phyloP scores from a whole-genome alignment of 2,113 vertebrate genomes.

The Tachysurus fulvidraco region DNA sequence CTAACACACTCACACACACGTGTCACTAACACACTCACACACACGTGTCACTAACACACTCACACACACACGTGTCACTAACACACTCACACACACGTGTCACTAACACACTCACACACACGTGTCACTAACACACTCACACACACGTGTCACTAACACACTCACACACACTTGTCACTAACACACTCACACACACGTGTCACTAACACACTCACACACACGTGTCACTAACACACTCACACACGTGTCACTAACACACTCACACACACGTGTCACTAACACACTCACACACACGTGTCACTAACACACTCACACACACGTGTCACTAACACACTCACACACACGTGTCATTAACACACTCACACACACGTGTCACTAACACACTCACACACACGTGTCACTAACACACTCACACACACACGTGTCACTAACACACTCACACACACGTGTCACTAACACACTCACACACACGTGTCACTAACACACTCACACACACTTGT shows the following conservation, averaged over 20 bases:
- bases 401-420: too few species aligned
- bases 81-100: neutral
- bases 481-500: too few species aligned
- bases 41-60: too few species aligned
- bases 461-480: neutral
- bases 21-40: neutral
- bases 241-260: constrained; percentile 1
- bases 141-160: too few species aligned
- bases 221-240: too few species aligned
- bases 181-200: neutral
- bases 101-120: constrained; percentile 4
- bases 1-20: constrained; percentile 1
- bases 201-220: constrained; percentile 4
- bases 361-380: too few species aligned
- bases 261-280: neutral
- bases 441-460: neutral
- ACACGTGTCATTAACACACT: too few species aligned
- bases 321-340: neutral
- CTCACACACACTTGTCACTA: too few species aligned
- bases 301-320: constrained; percentile 1
- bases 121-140: neutral
- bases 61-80: too few species aligned
- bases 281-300: neutral
- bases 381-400: neutral
- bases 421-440: neutral